Conservation (phyloP, 2,797 vertebrate species). For the Ceryle rudis region DNA sequence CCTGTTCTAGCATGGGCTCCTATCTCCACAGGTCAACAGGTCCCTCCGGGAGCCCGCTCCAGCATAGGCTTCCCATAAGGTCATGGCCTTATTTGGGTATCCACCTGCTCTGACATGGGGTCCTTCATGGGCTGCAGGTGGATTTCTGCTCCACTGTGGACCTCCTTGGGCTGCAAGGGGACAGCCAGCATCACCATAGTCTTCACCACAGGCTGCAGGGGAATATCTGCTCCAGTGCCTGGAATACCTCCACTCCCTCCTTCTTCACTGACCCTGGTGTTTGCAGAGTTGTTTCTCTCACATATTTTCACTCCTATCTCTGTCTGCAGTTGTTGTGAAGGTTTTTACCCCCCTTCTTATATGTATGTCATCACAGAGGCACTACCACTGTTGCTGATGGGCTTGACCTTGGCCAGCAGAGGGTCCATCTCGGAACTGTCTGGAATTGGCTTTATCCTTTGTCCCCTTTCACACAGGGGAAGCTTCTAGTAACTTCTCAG, state of each 20-base stretch:
- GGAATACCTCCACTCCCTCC: not conserved
- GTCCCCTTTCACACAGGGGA: not conserved
- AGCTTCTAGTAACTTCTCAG: not conserved
- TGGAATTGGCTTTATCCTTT: not conserved
- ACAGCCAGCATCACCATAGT: not conserved
- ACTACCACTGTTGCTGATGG: not conserved
- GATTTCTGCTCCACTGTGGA: no score
- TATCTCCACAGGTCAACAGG: not conserved
- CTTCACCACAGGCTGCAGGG: not conserved
- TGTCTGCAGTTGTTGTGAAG: not conserved
- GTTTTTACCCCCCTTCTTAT: not conserved
- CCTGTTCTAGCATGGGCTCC: not conserved
- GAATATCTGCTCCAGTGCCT: not conserved
- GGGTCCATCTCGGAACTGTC: not conserved
- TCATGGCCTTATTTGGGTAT: not conserved
- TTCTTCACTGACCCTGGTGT: not conserved
- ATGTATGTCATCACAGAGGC: not conserved
- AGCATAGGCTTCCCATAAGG: not conserved
- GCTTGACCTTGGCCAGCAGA: not conserved
- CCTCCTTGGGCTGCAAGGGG: not conserved
- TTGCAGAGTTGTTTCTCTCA: not conserved
- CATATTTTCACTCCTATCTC: not conserved
- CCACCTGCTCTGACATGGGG: no score
- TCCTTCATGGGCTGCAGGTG: not conserved
- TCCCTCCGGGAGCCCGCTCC: not conserved